A percentile compares a stretch with the other conserved stretches of the same genome.
phyloP scores from a whole-genome alignment of 2,797 vertebrate species.

The Chiloscyllium punctatum region DNA sequence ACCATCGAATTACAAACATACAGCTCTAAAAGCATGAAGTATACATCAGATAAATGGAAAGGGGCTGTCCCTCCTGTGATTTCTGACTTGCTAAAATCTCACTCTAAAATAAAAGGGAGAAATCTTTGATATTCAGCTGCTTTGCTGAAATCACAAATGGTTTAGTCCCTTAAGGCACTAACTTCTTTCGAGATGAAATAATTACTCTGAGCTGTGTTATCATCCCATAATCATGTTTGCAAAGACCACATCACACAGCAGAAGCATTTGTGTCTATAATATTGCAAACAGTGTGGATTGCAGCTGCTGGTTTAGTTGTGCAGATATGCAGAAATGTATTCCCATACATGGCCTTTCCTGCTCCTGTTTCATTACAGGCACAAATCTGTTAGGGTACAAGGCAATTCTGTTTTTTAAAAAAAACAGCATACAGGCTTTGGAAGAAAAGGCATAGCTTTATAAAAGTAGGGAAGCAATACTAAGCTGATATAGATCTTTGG shows the following conservation, averaged over 20 bases:
- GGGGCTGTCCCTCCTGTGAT: not conserved
- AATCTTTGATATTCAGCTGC: not conserved
- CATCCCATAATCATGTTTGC: not conserved
- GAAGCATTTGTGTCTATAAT: not conserved
- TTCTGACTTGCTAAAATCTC: not conserved
- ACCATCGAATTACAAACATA: not conserved
- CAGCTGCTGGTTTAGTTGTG: not conserved
- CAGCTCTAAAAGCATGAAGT: not conserved
- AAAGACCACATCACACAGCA: not conserved
- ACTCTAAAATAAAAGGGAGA: not conserved
- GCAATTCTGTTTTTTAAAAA: too few species aligned
- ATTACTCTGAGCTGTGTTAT: not conserved
- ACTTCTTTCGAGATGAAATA: not conserved
- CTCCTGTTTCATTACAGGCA: not conserved
- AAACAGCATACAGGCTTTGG: too few species aligned
- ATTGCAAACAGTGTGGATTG: not conserved
- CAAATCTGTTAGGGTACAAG: not conserved
- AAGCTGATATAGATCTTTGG: too few species aligned
- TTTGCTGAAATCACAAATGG: too few species aligned
- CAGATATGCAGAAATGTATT: not conserved
- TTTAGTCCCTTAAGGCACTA: not conserved
- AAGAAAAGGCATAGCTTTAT: too few species aligned
- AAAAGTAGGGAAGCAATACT: too few species aligned
- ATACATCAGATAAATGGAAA: not conserved
- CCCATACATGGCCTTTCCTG: not conserved